These are phyloP conservation scores for Cybosia mesomella DNA, from an alignment of 2,888 invertebrate species.

Conservation along the genomic window DNA sequence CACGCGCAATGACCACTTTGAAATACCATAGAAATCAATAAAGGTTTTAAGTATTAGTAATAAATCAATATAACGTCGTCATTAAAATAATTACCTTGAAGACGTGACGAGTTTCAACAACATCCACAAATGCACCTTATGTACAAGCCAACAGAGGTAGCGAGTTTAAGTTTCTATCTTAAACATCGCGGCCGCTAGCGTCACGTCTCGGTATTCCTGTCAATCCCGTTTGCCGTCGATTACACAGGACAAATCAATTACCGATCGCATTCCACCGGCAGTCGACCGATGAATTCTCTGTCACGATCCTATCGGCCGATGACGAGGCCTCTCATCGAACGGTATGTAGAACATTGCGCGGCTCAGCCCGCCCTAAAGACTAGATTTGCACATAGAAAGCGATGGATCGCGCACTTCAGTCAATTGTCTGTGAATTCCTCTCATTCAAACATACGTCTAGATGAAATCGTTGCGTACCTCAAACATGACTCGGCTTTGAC, in stretches of 20 bases:
- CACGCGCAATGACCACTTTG: conserved; percentile 4
- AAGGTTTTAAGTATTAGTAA: conserved; percentile 16
- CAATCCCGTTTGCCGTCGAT: conserved; percentile 78
- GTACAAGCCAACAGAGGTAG: conserved; percentile 10
- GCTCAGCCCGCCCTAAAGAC: conserved; percentile 61
- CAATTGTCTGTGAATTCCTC: conserved; percentile 78
- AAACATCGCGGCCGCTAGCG: conserved; percentile 47
- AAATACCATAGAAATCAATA: conserved; percentile 10
- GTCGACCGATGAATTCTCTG: conserved; percentile 82
- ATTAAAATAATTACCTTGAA: conserved; percentile 26
- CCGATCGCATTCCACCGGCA: conserved; percentile 80
- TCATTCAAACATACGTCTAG: conserved; percentile 76
- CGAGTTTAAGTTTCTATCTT: conserved; percentile 39
- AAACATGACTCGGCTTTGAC: conserved; percentile 73
- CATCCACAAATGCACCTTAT: conserved; percentile 4
- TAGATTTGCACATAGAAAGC: conserved; percentile 73
- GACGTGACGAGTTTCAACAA: conserved; percentile 19
- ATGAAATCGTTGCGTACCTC: conserved; percentile 69
- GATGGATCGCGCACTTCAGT: conserved; percentile 78
- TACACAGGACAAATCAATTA: conserved; percentile 87
- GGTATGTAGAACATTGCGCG: conserved; percentile 76
- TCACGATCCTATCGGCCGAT: conserved; percentile 80
- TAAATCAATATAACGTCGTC: conserved; percentile 20
- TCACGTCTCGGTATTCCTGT: conserved; percentile 78
- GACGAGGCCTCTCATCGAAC: conserved; percentile 75